Conservation (phyloP, 2,797 vertebrate genomes). For the Sandelia bainsii region DNA sequence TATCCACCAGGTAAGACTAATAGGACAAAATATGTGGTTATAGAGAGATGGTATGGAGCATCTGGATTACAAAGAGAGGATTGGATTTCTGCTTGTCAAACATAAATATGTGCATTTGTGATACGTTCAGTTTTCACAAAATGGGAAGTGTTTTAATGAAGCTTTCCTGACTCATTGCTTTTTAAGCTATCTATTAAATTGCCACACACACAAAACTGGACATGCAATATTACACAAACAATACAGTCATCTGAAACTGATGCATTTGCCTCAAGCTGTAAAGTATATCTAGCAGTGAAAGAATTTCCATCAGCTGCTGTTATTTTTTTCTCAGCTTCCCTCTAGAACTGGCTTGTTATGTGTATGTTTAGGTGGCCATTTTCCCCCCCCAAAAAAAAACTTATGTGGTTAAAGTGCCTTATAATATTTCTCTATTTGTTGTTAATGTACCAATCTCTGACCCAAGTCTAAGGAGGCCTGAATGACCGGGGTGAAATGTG, state of each 20-base stretch:
- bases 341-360: slow-evolving; percentile 8
- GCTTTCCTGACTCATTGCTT: slow-evolving; percentile 40
- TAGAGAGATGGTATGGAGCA: slow-evolving; percentile 43
- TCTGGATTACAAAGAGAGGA: slow-evolving; percentile 38
- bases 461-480: slow-evolving; percentile 3
- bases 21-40: slow-evolving; percentile 5
- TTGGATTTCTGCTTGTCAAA: slow-evolving; percentile 59
- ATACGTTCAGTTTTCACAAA: slow-evolving; percentile 59
- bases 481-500: slow-evolving; percentile 7
- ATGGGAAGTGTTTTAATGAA: slow-evolving; percentile 61
- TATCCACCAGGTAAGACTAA: slow-evolving; percentile 93
- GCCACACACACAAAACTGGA: slow-evolving; percentile 43
- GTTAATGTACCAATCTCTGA: slow-evolving; percentile 4
- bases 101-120: slow-evolving; percentile 45
- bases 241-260: slow-evolving; percentile 72
- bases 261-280: slow-evolving; percentile 36
- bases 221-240: slow-evolving; percentile 63
- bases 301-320: slow-evolving; percentile 23
- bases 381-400: slow-evolving; percentile 2
- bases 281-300: slow-evolving; percentile 22
- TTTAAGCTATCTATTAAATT: slow-evolving; percentile 57
- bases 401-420: neutral
- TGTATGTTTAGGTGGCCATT: slow-evolving; percentile 1
- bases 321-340: neutral
- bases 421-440: slow-evolving; percentile 18